Percentiles rank a stretch among this genome's conserved stretches.
phyloP scores from a whole-genome alignment of 1,140 invertebrate genomes.

The Ditylenchus dipsaci region DNA sequence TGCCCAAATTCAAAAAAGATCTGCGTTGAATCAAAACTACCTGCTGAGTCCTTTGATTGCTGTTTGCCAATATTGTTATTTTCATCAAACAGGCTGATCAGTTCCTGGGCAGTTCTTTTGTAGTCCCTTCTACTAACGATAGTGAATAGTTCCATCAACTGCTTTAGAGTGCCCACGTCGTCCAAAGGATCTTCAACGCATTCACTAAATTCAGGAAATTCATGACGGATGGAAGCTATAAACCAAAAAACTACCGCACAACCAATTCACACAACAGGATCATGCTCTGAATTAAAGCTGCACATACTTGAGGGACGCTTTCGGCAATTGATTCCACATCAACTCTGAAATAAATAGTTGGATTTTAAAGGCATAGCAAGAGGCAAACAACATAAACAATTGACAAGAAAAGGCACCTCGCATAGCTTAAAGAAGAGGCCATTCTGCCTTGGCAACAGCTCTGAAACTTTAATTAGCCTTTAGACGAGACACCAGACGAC shows the following conservation, averaged over 20 bases:
- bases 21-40: conserved; percentile 55
- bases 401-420: too few species aligned
- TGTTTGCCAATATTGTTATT: conserved; percentile 63
- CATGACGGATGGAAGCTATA: background rate
- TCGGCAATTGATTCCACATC: conserved; percentile 68
- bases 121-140: conserved; percentile 83
- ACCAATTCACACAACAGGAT: conserved; percentile 73
- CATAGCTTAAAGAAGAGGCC: conserved; percentile 95
- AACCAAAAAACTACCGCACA: conserved; percentile 64
- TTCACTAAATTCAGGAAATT: conserved; percentile 65
- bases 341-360: background rate
- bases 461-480: conserved; percentile 96
- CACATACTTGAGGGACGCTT: conserved; percentile 89
- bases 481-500: conserved; percentile 82
- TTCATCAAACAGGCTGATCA: conserved; percentile 89
- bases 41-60: conserved; percentile 78
- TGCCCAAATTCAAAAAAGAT: background rate
- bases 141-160: conserved; percentile 89
- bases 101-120: conserved; percentile 85
- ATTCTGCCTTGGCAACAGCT: conserved; percentile 83
- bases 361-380: conserved; percentile 2
- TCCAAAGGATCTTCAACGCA: conserved; percentile 92
- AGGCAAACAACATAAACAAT: conserved; percentile 87
- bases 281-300: conserved; percentile 87
- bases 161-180: conserved; percentile 86